Evolutionary conservation across 2,888 invertebrate species (phyloP), one percentile per base, ranked within the genome.

Genomic region (Philereme vetulata): DNA sequence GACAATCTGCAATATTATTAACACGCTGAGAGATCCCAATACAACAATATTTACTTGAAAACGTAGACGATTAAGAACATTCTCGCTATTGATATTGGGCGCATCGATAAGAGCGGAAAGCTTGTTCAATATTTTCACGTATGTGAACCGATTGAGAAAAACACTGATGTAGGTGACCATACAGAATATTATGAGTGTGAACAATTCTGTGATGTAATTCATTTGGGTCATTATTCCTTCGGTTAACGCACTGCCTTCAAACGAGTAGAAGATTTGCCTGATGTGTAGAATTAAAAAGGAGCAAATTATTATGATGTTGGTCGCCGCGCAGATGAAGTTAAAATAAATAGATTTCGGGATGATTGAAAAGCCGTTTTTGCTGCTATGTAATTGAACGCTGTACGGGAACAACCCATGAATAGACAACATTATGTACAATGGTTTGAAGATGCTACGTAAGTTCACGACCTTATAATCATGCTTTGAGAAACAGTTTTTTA

Each of bases 161-260:
- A 81, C 72, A 43, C 75, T 74, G 1, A 79, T 58, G 58, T 89
- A 90, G 2, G 78, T 72, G 1, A 80, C 66, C 0, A 78, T 4
- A 34, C 81, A 80, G 43, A 82, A 78, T 0, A 76, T 9, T 0
- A 76, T 56, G 0, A 84, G 65, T 21, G 60, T 65, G 6, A 77
- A 60, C 3, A 87, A 50, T 66, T 91, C 90, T 4, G 84, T 49
- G 3, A 85, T 70, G 47, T 89, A 89, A 65, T 91, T 90, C 48
- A 85, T 70, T 72, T 86, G 75, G 5, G 87, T 85, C 63, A 84
- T 68, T 0, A 83, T 55, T 21, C 73, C 81, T 33, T 82, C 77
- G 0, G 78, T 82, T 62, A 84, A 72, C 4, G 72, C 62, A 40
- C 69, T 77, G 40, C 72, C 70, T 8, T 81, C 80, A 1, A 72